These are phyloP conservation scores for Thumatha senex DNA, from an alignment of 2,888 invertebrate genomes.

Conservation along the genomic window DNA sequence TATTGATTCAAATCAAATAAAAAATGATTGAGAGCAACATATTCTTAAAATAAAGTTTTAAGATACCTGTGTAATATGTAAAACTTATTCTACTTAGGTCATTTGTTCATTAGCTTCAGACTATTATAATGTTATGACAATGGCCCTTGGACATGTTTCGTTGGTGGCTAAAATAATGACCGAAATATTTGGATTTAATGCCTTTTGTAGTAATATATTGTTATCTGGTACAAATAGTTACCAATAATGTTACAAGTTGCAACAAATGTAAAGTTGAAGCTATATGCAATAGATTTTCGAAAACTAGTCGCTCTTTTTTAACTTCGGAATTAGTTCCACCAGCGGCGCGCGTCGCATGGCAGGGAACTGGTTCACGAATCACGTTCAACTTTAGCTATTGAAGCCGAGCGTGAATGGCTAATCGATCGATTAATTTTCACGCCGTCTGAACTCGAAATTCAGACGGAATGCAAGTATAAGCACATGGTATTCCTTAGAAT, in stretches of 20 bases:
- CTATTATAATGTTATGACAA: too few relatives aligned
- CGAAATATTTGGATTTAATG: too few relatives aligned
- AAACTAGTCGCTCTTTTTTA: slow-evolving; percentile 60
- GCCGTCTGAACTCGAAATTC: slow-evolving; percentile 69
- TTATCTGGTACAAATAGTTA: slow-evolving; percentile 14
- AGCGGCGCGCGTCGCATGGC: slow-evolving; percentile 48
- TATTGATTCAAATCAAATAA: too few relatives aligned
- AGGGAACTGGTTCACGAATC: slow-evolving; percentile 65
- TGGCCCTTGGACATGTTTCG: too few relatives aligned
- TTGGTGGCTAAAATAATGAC: too few relatives aligned
- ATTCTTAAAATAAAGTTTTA: too few relatives aligned
- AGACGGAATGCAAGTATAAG: slow-evolving; percentile 53
- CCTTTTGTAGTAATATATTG: neutral
- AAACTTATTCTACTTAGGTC: too few relatives aligned
- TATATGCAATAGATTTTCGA: slow-evolving; percentile 56
- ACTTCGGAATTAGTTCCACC: slow-evolving; percentile 68
- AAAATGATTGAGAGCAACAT: too few relatives aligned
- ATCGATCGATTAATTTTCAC: slow-evolving; percentile 81
- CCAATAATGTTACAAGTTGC: slow-evolving; percentile 39
- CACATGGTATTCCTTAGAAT: slow-evolving; percentile 38
- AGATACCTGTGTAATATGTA: too few relatives aligned
- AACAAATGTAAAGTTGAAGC: slow-evolving; percentile 47
- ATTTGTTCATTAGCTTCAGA: too few relatives aligned
- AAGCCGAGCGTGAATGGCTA: slow-evolving; percentile 70
- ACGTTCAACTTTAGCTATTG: slow-evolving; percentile 73